phyloP scores from a whole-genome alignment of 2,797 vertebrate genomes.

The Bovichtus variegatus region DNA sequence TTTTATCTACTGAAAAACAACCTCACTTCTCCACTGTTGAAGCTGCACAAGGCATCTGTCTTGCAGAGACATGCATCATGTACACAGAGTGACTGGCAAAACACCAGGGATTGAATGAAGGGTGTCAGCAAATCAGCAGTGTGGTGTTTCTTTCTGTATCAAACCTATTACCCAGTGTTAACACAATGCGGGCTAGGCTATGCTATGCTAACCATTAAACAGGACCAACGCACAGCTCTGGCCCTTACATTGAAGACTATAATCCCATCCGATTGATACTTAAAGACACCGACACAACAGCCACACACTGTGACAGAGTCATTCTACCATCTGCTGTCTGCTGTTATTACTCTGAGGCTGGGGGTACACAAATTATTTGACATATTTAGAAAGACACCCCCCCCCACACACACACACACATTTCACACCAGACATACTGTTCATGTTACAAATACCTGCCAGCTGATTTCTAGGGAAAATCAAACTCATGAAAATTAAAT shows the following conservation, averaged over 20 bases:
- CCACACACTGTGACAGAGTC: constrained; percentile 28
- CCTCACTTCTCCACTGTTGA: constrained; percentile 13
- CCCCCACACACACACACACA: too few relatives aligned
- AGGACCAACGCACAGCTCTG: constrained; percentile 15
- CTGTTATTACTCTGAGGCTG: constrained; percentile 16
- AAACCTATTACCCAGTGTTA: constrained; percentile 45
- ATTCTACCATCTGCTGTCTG: constrained; percentile 64
- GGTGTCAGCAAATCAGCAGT: constrained; percentile 44
- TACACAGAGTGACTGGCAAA: constrained; percentile 26
- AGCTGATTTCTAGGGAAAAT: constrained; percentile 24
- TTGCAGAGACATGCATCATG: constrained; percentile 11
- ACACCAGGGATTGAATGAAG: constrained; percentile 49
- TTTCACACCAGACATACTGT: not conserved
- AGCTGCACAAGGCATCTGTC: constrained; percentile 24
- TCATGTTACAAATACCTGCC: constrained; percentile 8
- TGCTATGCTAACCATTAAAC: constrained; percentile 30
- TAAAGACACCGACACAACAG: constrained; percentile 30
- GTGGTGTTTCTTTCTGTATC: constrained; percentile 46
- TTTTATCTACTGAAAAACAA: constrained; percentile 10
- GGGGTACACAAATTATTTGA: constrained; percentile 16
- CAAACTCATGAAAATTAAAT: not conserved
- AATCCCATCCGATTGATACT: constrained; percentile 64
- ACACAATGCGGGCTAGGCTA: constrained; percentile 22
- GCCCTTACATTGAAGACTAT: constrained; percentile 38
- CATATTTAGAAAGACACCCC: constrained; percentile 16